These are phyloP conservation scores for Eremobia ochroleuca DNA, from an alignment of 2,888 invertebrate species.

Conservation along the genomic window DNA sequence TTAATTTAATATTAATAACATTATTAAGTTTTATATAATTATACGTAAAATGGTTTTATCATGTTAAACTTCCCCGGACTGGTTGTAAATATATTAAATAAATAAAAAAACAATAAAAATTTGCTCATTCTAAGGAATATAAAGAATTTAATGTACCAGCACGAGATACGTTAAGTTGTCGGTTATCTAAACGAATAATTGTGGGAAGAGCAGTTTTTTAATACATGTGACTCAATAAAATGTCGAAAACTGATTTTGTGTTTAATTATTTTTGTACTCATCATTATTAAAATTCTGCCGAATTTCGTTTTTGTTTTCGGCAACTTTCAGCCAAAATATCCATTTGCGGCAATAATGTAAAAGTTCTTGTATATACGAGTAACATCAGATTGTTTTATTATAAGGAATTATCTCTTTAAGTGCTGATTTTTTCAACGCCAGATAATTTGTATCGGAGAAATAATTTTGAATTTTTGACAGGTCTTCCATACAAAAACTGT, in stretches of 20 bases:
- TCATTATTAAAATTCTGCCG: too few relatives aligned
- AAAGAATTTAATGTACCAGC: slow-evolving; percentile 69
- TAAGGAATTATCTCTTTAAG: too few relatives aligned
- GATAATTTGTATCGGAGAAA: too few relatives aligned
- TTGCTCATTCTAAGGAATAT: slow-evolving; percentile 75
- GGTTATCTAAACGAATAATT: slow-evolving; percentile 62
- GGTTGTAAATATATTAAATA: slow-evolving; percentile 66
- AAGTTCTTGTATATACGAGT: too few relatives aligned
- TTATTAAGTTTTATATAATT: slow-evolving; percentile 38
- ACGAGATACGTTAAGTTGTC: slow-evolving; percentile 66
- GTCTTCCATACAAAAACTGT: too few relatives aligned
- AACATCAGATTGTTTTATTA: too few relatives aligned
- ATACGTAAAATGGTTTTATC: slow-evolving; percentile 11
- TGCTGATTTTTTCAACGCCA: too few relatives aligned
- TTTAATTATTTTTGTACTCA: slow-evolving; percentile 29
- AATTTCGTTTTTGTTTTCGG: too few relatives aligned
- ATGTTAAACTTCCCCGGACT: slow-evolving; percentile 57
- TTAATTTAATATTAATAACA: slow-evolving; percentile 16
- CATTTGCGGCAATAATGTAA: too few relatives aligned
- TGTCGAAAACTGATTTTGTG: slow-evolving; percentile 66
- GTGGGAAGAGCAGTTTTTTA: slow-evolving; percentile 75
- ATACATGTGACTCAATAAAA: slow-evolving; percentile 84
- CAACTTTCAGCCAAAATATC: too few relatives aligned
- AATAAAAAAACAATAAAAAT: slow-evolving; percentile 62
- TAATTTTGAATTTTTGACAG: too few relatives aligned